Base-by-base conservation (phyloP, 1,140 invertebrate genomes). In the Lerema accius region DNA sequence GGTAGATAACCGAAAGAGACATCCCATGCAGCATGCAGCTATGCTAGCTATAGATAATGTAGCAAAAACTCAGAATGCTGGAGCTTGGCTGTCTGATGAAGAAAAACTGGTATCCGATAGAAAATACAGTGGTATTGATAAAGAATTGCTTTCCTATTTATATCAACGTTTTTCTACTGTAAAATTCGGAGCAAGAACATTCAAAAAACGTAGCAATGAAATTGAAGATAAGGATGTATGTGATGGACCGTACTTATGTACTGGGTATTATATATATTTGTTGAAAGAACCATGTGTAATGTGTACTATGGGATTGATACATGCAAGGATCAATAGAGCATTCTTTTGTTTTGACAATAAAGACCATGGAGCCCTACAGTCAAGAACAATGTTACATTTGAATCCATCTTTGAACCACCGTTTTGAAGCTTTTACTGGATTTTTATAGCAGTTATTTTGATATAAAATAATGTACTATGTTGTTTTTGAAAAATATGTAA, bases 291-390 rank as follows among this genome's bases (percentile, higher is more conserved):
- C 98, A 0, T 99, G 98, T 89, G 80, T 96, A 1, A 97, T 99
- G 94, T 99, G 98, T 91, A 93, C 96, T 0, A 99, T 99, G 98
- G 98, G 96, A 0, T 86, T 99, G 43, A 92, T 99, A 0, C 98
- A 99, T 89, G 97, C 96, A 17, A 91, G 98, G 69, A 94, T 94
- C 0, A 93, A 93, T 19, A 92, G 96, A 68, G 94, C 99, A 0
- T 99, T 99, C 84, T 99, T 96, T 80, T 92, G 93, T 9, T 78
- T 91, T 5, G 60, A 89, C 0, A 93, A 94, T 53, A 67, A 60
- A 0, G 56, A 65, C 0, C 85, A 93, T 42, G 97, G 98, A 0
- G 96, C 94, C 1, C 84, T 99, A 0, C 93, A 93, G 0, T 94
- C 94, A 7, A 91, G 84, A 45, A 93, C 94, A 0, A 95, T 96